A percentile compares a stretch with the other conserved stretches of the same genome.
Evolutionary conservation across 2,888 invertebrate genomes (phyloP).

Genomic region (Ellobium chinense): DNA sequence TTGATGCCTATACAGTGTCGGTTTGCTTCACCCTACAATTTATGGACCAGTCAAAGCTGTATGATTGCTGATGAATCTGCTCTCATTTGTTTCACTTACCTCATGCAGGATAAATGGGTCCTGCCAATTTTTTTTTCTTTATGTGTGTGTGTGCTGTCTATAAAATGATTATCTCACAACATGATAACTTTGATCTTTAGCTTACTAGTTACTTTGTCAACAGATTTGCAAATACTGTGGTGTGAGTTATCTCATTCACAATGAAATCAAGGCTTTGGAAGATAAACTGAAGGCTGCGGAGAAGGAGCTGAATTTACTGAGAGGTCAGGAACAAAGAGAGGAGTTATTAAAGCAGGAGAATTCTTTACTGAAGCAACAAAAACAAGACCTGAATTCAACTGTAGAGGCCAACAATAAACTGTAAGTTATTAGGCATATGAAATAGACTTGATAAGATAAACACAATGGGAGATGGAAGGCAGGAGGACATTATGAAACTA

Average conservation of each 20-base stretch:
- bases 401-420: conserved; percentile 25
- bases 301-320: conserved; percentile 64
- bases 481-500: no score
- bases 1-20: no score
- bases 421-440: conserved; percentile 16
- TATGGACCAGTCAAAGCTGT: no score
- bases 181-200: not conserved
- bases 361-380: conserved; percentile 51
- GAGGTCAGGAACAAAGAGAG: conserved; percentile 67
- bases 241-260: conserved; percentile 79
- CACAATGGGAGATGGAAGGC: no score
- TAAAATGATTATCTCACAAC: no score
- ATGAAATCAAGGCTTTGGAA: conserved; percentile 78
- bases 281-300: conserved; percentile 70
- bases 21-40: no score
- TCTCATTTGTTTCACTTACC: no score
- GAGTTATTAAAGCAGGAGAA: conserved; percentile 61
- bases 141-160: no score
- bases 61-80: no score
- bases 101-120: no score
- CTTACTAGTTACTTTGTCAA: not conserved
- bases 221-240: conserved; percentile 77
- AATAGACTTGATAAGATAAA: no score
- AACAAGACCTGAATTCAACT: conserved; percentile 16
- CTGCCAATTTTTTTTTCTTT: no score